phyloP scores from a whole-genome alignment of 2,113 vertebrate genomes.

The Pseudopipra pipra region DNA sequence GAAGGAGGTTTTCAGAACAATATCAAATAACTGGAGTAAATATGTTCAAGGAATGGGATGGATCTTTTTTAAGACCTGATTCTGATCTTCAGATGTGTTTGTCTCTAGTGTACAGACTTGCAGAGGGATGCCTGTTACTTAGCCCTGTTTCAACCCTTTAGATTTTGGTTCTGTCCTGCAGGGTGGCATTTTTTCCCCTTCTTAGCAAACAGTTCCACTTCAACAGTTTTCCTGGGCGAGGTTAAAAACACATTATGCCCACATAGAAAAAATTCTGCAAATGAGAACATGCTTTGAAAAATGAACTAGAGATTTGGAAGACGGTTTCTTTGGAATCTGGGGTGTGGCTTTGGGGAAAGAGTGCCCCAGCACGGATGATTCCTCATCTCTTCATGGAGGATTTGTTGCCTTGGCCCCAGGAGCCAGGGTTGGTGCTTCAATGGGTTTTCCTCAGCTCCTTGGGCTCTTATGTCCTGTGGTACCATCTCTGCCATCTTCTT shows the following conservation, averaged over 20 bases:
- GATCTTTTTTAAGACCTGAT: background rate
- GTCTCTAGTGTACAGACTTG: background rate
- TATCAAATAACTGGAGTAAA: background rate
- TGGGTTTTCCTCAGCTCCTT: background rate
- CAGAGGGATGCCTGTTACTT: background rate
- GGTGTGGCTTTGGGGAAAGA: background rate
- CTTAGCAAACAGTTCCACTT: background rate
- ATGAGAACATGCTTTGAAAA: background rate
- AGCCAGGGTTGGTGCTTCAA: background rate
- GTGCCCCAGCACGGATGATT: background rate
- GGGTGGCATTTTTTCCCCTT: background rate
- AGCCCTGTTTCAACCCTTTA: background rate
- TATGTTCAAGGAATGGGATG: background rate
- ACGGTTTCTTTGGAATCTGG: background rate
- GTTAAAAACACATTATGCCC: background rate
- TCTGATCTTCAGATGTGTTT: background rate
- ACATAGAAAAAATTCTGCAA: background rate
- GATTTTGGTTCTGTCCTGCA: background rate
- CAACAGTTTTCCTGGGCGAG: background rate
- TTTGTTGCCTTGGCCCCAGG: background rate
- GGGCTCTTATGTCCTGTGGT: background rate
- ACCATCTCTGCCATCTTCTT: background rate
- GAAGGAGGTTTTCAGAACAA: slow-evolving; percentile 30
- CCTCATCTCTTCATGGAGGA: background rate
- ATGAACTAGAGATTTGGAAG: background rate